Evolutionary conservation across 92 coral and sea anemone genomes (phyloP).

Genomic region (Porites lobata): DNA sequence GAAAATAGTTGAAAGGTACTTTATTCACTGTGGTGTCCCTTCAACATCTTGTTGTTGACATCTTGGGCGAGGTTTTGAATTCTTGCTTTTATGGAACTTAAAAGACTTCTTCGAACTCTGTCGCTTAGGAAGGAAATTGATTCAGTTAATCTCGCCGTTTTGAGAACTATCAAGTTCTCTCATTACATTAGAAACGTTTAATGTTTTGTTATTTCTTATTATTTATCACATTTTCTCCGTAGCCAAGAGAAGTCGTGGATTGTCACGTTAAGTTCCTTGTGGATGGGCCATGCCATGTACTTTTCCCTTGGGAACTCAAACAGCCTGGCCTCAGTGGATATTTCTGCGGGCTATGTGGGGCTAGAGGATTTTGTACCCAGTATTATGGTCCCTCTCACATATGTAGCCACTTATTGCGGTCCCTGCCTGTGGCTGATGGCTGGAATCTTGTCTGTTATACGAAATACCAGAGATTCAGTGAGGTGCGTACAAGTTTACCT

Average conservation of each 20-base stretch:
- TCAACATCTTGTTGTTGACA: too few relatives aligned
- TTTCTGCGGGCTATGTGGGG: slow-evolving; percentile 97
- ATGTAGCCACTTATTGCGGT: slow-evolving; percentile 87
- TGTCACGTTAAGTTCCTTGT: slow-evolving; percentile 54
- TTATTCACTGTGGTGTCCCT: too few relatives aligned
- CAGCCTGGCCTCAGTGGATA: slow-evolving; percentile 93
- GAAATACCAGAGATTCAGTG: slow-evolving; percentile 31
- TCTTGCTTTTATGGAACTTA: too few relatives aligned
- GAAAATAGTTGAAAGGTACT: too few relatives aligned
- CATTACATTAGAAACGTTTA: background rate
- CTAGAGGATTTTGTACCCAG: slow-evolving; percentile 74
- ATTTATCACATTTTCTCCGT: background rate
- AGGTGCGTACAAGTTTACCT: slow-evolving; percentile 28
- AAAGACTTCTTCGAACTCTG: too few relatives aligned
- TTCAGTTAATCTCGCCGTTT: background rate
- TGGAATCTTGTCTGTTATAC: slow-evolving; percentile 73
- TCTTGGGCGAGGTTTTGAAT: too few relatives aligned
- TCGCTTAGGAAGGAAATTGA: too few relatives aligned
- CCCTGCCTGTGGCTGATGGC: slow-evolving; percentile 88
- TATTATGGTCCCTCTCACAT: slow-evolving; percentile 72
- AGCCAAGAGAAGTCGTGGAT: slow-evolving; percentile 35
- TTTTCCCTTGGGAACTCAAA: slow-evolving; percentile 94
- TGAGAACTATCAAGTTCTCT: background rate
- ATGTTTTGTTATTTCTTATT: too few relatives aligned
- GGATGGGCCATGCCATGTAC: slow-evolving; percentile 92